These are phyloP conservation scores for Naja naja DNA, from an alignment of 2,113 vertebrate genomes.

Conservation along the genomic window DNA sequence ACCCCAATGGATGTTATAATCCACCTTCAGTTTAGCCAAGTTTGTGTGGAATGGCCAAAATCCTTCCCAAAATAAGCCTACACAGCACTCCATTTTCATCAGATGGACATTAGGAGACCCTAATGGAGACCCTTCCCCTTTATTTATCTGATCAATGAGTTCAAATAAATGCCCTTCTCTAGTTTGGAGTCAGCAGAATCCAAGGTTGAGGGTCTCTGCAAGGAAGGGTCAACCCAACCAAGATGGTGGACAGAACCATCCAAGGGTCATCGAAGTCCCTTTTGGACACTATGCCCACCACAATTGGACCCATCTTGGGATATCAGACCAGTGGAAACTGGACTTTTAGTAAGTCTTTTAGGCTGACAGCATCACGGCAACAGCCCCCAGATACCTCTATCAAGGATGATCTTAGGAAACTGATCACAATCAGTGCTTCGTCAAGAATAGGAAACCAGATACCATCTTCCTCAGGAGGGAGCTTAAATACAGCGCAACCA, in stretches of 20 bases:
- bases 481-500: not conserved
- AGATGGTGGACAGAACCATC: not conserved
- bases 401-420: not conserved
- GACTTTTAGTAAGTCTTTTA: too few species aligned
- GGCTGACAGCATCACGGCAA: not conserved
- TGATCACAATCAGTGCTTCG: not conserved
- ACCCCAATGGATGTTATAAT: not conserved
- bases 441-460: not conserved
- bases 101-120: not conserved
- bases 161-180: not conserved
- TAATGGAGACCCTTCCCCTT: not conserved
- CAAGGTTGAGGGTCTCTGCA: not conserved
- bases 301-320: not conserved
- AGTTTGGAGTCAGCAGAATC: not conserved
- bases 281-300: not conserved
- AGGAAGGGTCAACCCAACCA: not conserved
- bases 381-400: not conserved
- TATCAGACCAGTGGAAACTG: too few species aligned
- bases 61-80: not conserved
- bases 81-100: not conserved
- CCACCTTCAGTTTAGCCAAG: not conserved
- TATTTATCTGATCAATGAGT: not conserved
- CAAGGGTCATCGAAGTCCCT: not conserved
- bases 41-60: not conserved
- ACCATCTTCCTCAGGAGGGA: not conserved